These are phyloP conservation scores for Podarcis raffonei DNA, from an alignment of 2,113 vertebrate genomes.

Conservation along the genomic window DNA sequence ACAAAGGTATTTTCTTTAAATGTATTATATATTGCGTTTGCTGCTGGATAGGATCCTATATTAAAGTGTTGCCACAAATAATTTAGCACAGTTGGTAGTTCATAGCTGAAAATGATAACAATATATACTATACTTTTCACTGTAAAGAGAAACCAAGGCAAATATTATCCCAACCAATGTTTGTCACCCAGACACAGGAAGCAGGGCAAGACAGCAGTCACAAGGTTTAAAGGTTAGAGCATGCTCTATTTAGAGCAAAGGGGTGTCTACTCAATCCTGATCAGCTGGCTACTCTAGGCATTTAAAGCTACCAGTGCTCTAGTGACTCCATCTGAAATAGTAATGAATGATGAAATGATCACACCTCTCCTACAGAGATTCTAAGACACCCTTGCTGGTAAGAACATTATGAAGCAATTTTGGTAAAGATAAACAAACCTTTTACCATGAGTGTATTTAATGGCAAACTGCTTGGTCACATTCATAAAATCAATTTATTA, in stretches of 20 bases:
- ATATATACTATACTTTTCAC: not conserved
- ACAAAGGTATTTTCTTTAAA: not conserved
- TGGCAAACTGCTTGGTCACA: not conserved
- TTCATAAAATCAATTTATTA: too few species aligned
- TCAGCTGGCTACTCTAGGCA: not conserved
- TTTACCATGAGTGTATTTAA: not conserved
- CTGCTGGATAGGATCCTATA: not conserved
- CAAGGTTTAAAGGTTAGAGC: constrained; percentile 13
- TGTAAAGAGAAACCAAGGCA: not conserved
- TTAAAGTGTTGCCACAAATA: not conserved
- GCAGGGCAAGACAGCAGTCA: not conserved
- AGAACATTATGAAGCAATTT: not conserved
- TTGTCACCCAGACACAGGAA: constrained; percentile 19
- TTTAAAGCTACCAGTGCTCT: not conserved
- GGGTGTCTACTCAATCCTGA: not conserved
- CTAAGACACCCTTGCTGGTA: too few species aligned
- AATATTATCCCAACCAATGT: constrained; percentile 23
- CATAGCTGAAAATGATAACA: constrained; percentile 10
- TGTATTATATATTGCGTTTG: not conserved
- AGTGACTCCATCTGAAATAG: not conserved
- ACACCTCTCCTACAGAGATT: not conserved
- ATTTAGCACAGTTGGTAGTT: constrained; percentile 12
- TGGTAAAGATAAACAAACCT: not conserved
- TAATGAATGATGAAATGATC: not conserved
- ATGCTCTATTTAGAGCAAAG: constrained; percentile 2